Conservation (phyloP, 2,888 invertebrate genomes). For the Thymelicus lineola region DNA sequence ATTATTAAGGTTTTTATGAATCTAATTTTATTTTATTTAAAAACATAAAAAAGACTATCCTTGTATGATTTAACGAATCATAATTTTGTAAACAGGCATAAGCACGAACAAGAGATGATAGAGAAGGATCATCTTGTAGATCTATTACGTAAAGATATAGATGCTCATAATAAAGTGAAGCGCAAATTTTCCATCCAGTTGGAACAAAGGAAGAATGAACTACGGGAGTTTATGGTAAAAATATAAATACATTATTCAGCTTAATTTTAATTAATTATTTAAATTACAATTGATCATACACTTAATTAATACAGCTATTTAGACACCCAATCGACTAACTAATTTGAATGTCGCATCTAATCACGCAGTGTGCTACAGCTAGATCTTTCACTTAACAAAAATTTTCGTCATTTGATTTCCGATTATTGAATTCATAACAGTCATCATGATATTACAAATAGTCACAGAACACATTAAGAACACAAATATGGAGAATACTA, state of each 20-base stretch:
- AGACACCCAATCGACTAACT: too few relatives aligned
- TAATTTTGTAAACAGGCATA: slow-evolving; percentile 57
- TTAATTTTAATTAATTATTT: neutral
- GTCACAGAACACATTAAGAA: too few relatives aligned
- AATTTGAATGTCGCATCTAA: too few relatives aligned
- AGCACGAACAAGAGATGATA: slow-evolving; percentile 84
- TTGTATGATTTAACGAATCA: neutral
- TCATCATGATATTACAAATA: too few relatives aligned
- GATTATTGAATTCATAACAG: too few relatives aligned
- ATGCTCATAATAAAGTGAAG: slow-evolving; percentile 83
- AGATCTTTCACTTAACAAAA: too few relatives aligned
- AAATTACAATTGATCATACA: neutral
- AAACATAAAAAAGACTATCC: neutral
- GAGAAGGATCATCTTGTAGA: slow-evolving; percentile 86
- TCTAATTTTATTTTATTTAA: too few relatives aligned
- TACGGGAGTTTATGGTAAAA: slow-evolving; percentile 87
- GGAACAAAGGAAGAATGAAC: slow-evolving; percentile 83
- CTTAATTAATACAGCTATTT: too few relatives aligned
- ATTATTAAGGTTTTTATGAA: too few relatives aligned
- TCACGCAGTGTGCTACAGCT: too few relatives aligned
- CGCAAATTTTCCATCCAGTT: slow-evolving; percentile 83
- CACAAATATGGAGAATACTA: too few relatives aligned
- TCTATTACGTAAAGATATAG: slow-evolving; percentile 84
- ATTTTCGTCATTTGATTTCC: too few relatives aligned
- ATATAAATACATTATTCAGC: neutral